Conservation (phyloP, 1,140 invertebrate genomes). For the Drosophila tsacasi region DNA sequence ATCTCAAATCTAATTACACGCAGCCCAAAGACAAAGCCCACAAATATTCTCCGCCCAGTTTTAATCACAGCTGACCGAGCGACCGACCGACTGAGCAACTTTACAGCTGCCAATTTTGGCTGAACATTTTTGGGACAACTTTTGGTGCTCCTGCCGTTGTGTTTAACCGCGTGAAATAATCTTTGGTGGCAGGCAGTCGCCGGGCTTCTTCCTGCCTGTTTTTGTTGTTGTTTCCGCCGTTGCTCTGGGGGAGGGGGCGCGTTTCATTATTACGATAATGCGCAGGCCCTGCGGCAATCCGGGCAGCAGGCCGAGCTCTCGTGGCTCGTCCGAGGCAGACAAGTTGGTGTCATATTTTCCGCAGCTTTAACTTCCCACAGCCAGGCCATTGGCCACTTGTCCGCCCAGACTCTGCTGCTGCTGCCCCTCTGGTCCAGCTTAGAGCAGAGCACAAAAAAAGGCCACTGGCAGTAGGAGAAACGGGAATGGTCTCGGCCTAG, state of each 20-base stretch:
- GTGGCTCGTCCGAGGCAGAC: slow-evolving; percentile 25
- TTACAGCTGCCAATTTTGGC: slow-evolving; percentile 58
- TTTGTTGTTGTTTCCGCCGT: slow-evolving; percentile 25
- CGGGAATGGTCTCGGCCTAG: slow-evolving; percentile 52
- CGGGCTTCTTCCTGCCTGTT: slow-evolving; percentile 8
- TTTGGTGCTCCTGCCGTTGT: slow-evolving; percentile 60
- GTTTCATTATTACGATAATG: slow-evolving; percentile 79
- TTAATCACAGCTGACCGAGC: slow-evolving; percentile 75
- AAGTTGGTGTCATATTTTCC: slow-evolving; percentile 81
- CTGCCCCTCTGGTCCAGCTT: slow-evolving; percentile 32
- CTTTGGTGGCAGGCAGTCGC: slow-evolving; percentile 74
- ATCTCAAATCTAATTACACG: slow-evolving; percentile 79
- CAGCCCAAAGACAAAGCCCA: slow-evolving; percentile 71
- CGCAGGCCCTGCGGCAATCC: slow-evolving; percentile 67
- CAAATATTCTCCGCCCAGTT: slow-evolving; percentile 52
- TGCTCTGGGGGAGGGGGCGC: slow-evolving; percentile 19
- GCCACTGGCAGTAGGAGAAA: slow-evolving; percentile 1
- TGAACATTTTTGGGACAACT: slow-evolving; percentile 45
- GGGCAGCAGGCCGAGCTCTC: slow-evolving; percentile 27
- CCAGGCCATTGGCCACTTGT: slow-evolving; percentile 58
- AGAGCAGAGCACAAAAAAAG: slow-evolving; percentile 5
- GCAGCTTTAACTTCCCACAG: slow-evolving; percentile 78
- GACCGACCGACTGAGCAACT: slow-evolving; percentile 41
- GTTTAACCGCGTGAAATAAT: slow-evolving; percentile 83
- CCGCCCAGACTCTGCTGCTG: slow-evolving; percentile 23